Base-by-base conservation (phyloP, 2,113 vertebrate species). In the Antechinus stuartii region DNA sequence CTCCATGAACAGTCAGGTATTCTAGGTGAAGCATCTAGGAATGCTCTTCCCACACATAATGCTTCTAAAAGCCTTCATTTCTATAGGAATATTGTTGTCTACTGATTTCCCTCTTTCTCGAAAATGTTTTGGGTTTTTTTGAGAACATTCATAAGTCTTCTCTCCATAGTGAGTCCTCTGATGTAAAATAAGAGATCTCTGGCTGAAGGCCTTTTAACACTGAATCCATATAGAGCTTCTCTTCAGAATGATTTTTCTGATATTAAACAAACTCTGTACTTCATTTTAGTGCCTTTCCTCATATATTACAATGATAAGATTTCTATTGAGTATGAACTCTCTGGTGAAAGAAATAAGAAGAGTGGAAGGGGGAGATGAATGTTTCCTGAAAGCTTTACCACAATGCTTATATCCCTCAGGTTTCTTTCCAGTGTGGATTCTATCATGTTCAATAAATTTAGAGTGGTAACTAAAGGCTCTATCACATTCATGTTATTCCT, bases 271-370 rank as follows among this genome's bases (percentile, higher is more conserved):
- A 35, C 14, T 68, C 12, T 35, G 35, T 68, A 35, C 61, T 68
- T 35, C 30, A 68, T n/a, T 19, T n/a, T 4, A 68, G 16, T 68
- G 61, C 12, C 30, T 25, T 93, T 8, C 52, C 52, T 95, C 84
- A 92, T 23, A 95, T 7, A 56, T 46, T 50, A 90, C 25, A 92
- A 1, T 90, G 89, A 56, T 76, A 92, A 7, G 61, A n/a, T 54
- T 96, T 96, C 90, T 94, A 27, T 25, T 90, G 14, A 23, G n/a
- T 91, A 91, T 96, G 68, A 54, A 90, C 42, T 54, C 54, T 93
- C 49, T 90, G 61, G 54, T 94, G 91, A 47, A 90, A 46, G 27
- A 90, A 55, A 12, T 92, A n/a, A 8, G 47, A 42, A 50, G 50
- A 10, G 50, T 52, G 50, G 50, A 6, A 52, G 50, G 50, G 50